Base-by-base conservation (phyloP, 2,888 invertebrate species). In the Leptopterna dolabrata region DNA sequence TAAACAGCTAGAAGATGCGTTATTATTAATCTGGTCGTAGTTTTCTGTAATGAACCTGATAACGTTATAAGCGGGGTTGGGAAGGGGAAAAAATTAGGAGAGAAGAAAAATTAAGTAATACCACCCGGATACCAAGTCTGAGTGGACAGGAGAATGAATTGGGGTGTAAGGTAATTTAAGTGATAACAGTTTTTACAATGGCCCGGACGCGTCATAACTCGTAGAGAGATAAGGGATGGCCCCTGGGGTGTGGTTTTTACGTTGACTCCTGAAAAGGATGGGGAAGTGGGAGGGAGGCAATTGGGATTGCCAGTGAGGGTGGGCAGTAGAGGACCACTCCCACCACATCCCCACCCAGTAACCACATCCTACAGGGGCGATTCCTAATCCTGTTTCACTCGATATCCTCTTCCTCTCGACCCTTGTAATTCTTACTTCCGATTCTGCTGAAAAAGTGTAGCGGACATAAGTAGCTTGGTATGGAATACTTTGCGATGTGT, bases 131-230 rank as follows among this genome's bases (percentile, higher is more conserved):
- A 11, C 43, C 78, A 19, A 41, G 78, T 78, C 41, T 45, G 41
- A 43, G 78, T 78, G 78, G 78, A 27, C 78, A 43, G 45, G 16
- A 24, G 78, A 45, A 78, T 78, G 78, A 78, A 78, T 78, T 78
- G 78, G 78, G 41, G 78, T 78, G 78, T 78, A 78, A 78, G 78
- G 78, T 78, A 78, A 78, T 78, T 78, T 78, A 78, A 78, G 78
- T 78, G 78, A 78, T 78, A 78, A 78, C 78, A 78, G 78, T 78
- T 78, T 78, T 78, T 78, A 78, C 78, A 78, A 78, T 78, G 78
- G 78, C 9, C 78, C 16, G 45, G 78, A 78, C 27, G 45, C 78
- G 45, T 78, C 78, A 78, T 78, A 78, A 78, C 78, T 78, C 78
- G 78, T 43, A 45, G 41, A 13, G 78, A 78, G 78, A 78, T 78